Evolutionary conservation across 2,888 invertebrate species (phyloP), one percentile per base, ranked within the genome.

Genomic region (Zygaena filipendulae): DNA sequence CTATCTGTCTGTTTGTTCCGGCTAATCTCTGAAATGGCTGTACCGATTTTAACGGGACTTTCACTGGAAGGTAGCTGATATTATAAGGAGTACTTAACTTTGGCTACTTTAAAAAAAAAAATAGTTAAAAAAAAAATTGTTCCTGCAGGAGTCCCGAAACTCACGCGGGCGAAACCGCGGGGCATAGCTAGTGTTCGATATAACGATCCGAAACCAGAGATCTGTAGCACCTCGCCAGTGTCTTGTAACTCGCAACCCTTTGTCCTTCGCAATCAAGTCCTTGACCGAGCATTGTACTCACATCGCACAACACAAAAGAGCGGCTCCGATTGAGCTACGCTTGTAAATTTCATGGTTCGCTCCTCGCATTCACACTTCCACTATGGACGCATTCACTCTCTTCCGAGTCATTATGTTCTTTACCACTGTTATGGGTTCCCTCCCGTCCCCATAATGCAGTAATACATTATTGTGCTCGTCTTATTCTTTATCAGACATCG

Each of bases 361-460:
- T 69, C 70, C 58, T 59, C 59, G 58, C 69, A 75, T 74, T 72
- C 67, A 71, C 63, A 59, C 61, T 51, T 45, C 45, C 45, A 35
- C n/a, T n/a, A n/a, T n/a, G n/a, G n/a, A n/a, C 54, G 61, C 67
- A 63, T 63, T 62, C 63, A 70, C 68, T 69, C 64, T 62, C 68
- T 77, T 77, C 74, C 77, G 60, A 75, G 71, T 77, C 77, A 79
- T 79, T 79, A 79, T 68, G 61, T 62, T 60, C 64, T 55, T 58
- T 61, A 62, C 51, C 47, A 52, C 64, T 59, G 70, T 74, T 77
- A 64, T 74, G 58, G 59, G 45, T 55, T 48, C 54, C 60, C 52
- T 56, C 56, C 49, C 47, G 39, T 42, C 55, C 70, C 68, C 68
- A 64, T 69, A 62, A 59, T 63, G 40, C 33, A 35, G 45, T 49